Evolutionary conservation across 2,113 vertebrate genomes (phyloP).

Genomic region (Antigone vipio): DNA sequence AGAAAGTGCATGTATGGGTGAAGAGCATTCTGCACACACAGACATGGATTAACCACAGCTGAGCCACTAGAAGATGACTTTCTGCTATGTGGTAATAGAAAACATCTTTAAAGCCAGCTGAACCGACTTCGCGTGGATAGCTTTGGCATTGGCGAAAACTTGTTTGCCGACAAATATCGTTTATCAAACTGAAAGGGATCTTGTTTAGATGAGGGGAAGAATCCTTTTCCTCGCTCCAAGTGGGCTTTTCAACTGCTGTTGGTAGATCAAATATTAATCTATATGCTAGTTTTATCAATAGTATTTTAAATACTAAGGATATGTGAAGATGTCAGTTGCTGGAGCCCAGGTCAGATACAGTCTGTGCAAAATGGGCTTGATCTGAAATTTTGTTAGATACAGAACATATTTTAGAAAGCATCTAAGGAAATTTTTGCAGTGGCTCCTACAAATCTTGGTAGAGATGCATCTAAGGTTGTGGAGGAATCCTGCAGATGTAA

Average conservation of each 20-base stretch:
- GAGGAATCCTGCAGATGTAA: neutral
- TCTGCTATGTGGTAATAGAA: neutral
- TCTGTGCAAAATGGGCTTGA: neutral
- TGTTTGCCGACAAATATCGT: neutral
- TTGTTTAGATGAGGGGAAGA: neutral
- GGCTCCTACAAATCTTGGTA: neutral
- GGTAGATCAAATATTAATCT: neutral
- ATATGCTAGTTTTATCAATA: neutral
- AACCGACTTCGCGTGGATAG: neutral
- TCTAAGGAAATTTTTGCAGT: neutral
- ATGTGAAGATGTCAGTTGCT: neutral
- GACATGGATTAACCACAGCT: neutral
- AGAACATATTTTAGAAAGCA: neutral
- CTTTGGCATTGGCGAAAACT: neutral
- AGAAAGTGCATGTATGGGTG: neutral
- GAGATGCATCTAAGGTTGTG: neutral
- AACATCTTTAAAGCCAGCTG: neutral
- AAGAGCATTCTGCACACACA: neutral
- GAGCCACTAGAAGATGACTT: neutral
- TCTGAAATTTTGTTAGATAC: neutral
- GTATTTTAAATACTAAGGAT: neutral
- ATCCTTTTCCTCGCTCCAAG: neutral
- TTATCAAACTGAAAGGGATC: neutral
- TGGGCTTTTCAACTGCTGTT: neutral
- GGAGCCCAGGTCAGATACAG: neutral